Conservation (phyloP, 2,888 invertebrate genomes). For the Chrysina gloriosa region DNA sequence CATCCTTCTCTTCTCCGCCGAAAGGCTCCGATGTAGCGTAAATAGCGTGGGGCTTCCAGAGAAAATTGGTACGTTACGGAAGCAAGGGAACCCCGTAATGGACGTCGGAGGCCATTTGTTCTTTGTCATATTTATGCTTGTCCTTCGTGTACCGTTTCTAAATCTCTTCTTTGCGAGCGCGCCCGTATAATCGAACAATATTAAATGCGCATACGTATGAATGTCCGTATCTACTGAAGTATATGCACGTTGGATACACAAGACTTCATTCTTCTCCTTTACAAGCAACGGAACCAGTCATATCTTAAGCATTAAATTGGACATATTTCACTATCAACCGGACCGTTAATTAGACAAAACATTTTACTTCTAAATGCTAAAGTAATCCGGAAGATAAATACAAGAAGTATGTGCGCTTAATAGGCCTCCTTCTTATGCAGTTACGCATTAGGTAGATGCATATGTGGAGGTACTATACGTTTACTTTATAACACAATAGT, state of each 20-base stretch:
- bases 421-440: neutral
- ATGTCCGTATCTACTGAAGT: constrained; percentile 2
- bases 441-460: constrained; percentile 10
- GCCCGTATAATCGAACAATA: constrained; percentile 15
- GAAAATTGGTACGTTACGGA: constrained; percentile 16
- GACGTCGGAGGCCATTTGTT: constrained; percentile 20
- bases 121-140: constrained; percentile 22
- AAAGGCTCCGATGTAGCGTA: neutral
- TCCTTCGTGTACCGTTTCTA: constrained; percentile 19
- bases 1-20: constrained; percentile 4
- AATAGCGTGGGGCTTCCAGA: neutral
- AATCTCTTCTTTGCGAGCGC: constrained; percentile 16
- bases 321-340: constrained; percentile 34
- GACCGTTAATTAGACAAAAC: constrained; percentile 33
- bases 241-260: neutral
- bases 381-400: constrained; percentile 28
- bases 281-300: constrained; percentile 33
- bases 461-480: constrained; percentile 9
- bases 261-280: constrained; percentile 14
- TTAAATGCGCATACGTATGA: constrained; percentile 12
- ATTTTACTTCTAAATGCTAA: constrained; percentile 11
- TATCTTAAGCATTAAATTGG: constrained; percentile 24
- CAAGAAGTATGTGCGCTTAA: constrained; percentile 17
- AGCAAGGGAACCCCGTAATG: constrained; percentile 4
- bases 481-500: constrained; percentile 20